Evolutionary conservation across 2,113 vertebrate species (phyloP), one percentile per base, ranked within the genome.

Genomic region (Chascanopsetta lugubris): DNA sequence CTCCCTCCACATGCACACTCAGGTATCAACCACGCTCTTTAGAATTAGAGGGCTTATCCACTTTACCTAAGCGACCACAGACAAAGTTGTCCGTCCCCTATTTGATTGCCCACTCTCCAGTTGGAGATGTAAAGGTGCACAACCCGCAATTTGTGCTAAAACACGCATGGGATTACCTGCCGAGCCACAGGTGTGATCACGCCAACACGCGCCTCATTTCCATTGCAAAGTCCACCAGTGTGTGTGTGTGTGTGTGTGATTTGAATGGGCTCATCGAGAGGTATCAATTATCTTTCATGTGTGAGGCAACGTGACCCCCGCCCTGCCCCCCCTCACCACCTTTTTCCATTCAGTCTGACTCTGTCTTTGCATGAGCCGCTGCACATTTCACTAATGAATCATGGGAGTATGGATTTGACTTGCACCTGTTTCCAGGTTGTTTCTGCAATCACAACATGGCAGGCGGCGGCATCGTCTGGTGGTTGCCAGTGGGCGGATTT

Each of bases 181-280:
- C 0, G 29, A 68, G 87, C 84, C 79, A 69, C 88, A 89, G 82
- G 85, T 88, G 80, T 76, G 61, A 64, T 40, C 34, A 53, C 69
- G 24, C 54, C 13, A 49, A 43, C 71, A 71, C 49, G 66, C 43
- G 13, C 69, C 72, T 76, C 63, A 86, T 89, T 88, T 89, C 72
- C 78, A 78, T 72, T 75, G 83, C 85, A 86, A 89, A 89, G 34
- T 3, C 22, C 15, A 17, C 34, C 54, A 27, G 57, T 6, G n/a
- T n/a, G n/a, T n/a, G n/a, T n/a, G n/a, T n/a, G n/a, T n/a, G 15
- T 48, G 58, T 6, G 46, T 53, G 50, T 68, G 42, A 83, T 90
- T 87, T 88, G 87, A 78, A 81, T 88, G n/a, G 45, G 29, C 61
- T 72, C 10, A 12, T 67, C 47, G 13, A 8, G 71, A 72, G 61